A percentile compares a stretch with the other conserved stretches of the same genome.
phyloP scores from a whole-genome alignment of 2,888 invertebrate species.

The Drosophila flavopinicola region DNA sequence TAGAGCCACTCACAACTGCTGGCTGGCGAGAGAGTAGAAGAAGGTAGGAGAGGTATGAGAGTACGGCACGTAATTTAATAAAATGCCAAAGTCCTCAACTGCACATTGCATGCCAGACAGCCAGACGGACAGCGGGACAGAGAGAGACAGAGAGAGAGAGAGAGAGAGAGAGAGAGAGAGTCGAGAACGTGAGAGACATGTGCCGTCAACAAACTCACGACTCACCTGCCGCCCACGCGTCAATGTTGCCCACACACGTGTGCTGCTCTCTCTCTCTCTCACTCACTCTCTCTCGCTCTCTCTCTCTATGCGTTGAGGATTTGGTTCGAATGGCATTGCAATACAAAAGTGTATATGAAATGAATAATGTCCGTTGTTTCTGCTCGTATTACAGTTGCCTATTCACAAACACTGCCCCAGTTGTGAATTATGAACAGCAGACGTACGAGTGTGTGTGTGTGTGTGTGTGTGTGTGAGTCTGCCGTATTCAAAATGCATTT shows the following conservation, averaged over 20 bases:
- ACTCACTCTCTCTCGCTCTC: too few relatives aligned
- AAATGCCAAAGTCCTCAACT: slow-evolving; percentile 73
- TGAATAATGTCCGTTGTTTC: slow-evolving; percentile 13
- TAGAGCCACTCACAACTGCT: slow-evolving; percentile 38
- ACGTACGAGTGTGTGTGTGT: not conserved
- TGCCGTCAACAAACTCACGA: slow-evolving; percentile 25
- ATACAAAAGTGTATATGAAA: slow-evolving; percentile 36
- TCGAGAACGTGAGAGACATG: slow-evolving; percentile 53
- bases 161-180: slow-evolving; percentile 30
- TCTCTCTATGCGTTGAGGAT: not conserved
- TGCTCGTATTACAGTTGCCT: slow-evolving; percentile 21
- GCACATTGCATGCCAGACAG: slow-evolving; percentile 54
- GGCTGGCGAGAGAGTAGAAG: not conserved
- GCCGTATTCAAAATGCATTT: too few relatives aligned
- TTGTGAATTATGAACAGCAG: slow-evolving; percentile 30
- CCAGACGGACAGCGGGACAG: slow-evolving; percentile 7
- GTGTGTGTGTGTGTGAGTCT: too few relatives aligned
- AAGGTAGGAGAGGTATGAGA: not conserved
- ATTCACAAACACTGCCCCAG: slow-evolving; percentile 17
- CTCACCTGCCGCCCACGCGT: slow-evolving; percentile 49
- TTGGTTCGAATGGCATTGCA: slow-evolving; percentile 43
- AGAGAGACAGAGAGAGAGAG: not conserved
- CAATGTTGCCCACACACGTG: slow-evolving; percentile 28
- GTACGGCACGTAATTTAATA: slow-evolving; percentile 69
- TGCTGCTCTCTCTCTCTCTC: slow-evolving; percentile 1